Evolutionary conservation across 2,113 vertebrate species (phyloP), one percentile per base, ranked within the genome.

Genomic region (Prunella fulvescens): DNA sequence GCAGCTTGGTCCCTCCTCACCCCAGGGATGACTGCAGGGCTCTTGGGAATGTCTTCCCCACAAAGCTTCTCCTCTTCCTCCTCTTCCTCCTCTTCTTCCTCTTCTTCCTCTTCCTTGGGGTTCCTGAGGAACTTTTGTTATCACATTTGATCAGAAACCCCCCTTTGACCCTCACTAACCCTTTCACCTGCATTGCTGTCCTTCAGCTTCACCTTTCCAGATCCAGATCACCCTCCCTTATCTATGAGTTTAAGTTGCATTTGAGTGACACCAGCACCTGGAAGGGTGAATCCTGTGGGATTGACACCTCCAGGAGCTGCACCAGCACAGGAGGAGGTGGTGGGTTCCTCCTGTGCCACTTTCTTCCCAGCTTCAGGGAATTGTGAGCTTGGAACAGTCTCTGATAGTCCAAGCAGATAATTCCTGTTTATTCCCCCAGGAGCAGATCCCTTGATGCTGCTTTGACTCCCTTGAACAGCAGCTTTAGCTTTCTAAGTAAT

Each of bases 101-200:
- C n/a, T n/a, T n/a, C 44, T 12, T n/a, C 19, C 18, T 62, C 11
- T 20, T 13, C 8, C 7, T 37, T 37, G 37, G 37, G 37, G 37
- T 37, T 65, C 12, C 17, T 31, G 11, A 77, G 45, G 33, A 83
- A 1, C 40, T 10, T 24, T 40, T 3, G 3, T 6, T n/a, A 51
- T 48, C 61, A 19, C 1, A 1, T 25, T 29, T 58, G 20, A 16
- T 33, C 50, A 20, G 39, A 53, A 58, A 37, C n/a, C 16, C 22
- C 26, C 14, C 66, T 61, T 28, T 53, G 45, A n/a, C 29, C 58
- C 25, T 61, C 60, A 2, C 22, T 9, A 4, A 40, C 33, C 28
- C 25, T 66, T 48, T 47, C 40, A 11, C 50, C 60, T 29, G 12
- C 26, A 6, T 7, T 1, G 0, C 5, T 14, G 33, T 42, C 57